Evolutionary conservation across 1,140 invertebrate species (phyloP).

Genomic region (Meloidogyne hapla): DNA sequence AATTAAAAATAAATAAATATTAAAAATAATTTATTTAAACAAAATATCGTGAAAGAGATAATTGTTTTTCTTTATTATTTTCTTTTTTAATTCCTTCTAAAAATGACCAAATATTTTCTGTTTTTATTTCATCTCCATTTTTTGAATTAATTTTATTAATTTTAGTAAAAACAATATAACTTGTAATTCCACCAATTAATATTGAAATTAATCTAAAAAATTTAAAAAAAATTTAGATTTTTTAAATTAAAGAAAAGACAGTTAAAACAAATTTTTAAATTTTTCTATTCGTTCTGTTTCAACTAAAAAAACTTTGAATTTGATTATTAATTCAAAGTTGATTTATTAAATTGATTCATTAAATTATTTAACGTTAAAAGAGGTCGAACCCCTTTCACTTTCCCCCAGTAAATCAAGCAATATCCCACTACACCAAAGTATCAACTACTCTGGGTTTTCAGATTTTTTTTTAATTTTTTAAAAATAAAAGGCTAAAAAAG

Average conservation of each 20-base stretch:
- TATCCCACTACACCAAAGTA: no score
- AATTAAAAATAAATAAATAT: no score
- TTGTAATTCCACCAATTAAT: neutral
- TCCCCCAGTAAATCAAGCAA: no score
- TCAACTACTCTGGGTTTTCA: no score
- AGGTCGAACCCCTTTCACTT: no score
- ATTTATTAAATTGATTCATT: no score
- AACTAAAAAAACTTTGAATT: no score
- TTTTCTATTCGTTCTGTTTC: neutral
- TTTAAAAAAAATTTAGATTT: neutral
- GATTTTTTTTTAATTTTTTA: no score
- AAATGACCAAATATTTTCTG: neutral
- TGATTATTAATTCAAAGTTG: no score
- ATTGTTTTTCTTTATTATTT: neutral
- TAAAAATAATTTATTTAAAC: slow-evolving; percentile 3
- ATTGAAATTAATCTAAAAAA: neutral
- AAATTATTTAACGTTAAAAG: no score
- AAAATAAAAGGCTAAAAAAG: no score
- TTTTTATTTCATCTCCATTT: neutral
- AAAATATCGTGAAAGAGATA: neutral
- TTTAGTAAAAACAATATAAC: neutral
- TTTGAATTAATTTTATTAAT: neutral
- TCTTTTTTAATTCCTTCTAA: neutral
- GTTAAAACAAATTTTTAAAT: neutral
- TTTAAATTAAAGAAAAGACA: no score